phyloP scores from a whole-genome alignment of 2,797 vertebrate genomes.

The Enteromius fasciolatus region DNA sequence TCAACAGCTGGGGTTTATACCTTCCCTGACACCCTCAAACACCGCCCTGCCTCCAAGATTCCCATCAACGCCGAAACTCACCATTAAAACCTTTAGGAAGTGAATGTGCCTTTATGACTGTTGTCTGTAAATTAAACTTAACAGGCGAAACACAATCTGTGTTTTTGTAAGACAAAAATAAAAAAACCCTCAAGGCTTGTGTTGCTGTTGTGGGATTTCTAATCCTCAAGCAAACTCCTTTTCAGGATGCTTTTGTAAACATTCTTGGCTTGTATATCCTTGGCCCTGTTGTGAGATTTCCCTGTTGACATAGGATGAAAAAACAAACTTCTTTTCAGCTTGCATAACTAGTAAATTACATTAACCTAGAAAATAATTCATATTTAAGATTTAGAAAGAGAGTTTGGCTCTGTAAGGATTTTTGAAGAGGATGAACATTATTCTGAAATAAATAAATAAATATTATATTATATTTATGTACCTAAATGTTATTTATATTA shows the following conservation, averaged over 20 bases:
- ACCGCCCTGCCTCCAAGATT: background rate
- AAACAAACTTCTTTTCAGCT: constrained; percentile 21
- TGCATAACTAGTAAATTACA: constrained; percentile 13
- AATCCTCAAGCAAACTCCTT: background rate
- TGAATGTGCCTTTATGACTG: constrained; percentile 9
- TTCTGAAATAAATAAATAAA: background rate
- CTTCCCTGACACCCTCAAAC: constrained; percentile 24
- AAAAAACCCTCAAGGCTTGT: background rate
- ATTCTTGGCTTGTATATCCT: constrained; percentile 1
- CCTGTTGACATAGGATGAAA: constrained; percentile 12
- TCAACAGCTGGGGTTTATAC: constrained; percentile 58
- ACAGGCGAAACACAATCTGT: background rate
- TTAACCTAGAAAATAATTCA: constrained; percentile 27
- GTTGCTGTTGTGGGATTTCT: background rate
- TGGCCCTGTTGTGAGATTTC: constrained; percentile 14
- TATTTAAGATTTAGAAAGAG: constrained; percentile 32
- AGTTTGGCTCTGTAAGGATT: background rate
- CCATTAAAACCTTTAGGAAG: constrained; percentile 1
- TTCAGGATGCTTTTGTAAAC: background rate
- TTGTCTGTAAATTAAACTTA: background rate
- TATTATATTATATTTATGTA: background rate
- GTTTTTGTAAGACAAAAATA: background rate
- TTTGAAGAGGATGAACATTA: background rate
- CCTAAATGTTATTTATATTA: background rate
- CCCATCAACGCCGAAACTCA: background rate